These are phyloP conservation scores for Alaudala cheleensis DNA, from an alignment of 2,113 vertebrate genomes.

Conservation along the genomic window DNA sequence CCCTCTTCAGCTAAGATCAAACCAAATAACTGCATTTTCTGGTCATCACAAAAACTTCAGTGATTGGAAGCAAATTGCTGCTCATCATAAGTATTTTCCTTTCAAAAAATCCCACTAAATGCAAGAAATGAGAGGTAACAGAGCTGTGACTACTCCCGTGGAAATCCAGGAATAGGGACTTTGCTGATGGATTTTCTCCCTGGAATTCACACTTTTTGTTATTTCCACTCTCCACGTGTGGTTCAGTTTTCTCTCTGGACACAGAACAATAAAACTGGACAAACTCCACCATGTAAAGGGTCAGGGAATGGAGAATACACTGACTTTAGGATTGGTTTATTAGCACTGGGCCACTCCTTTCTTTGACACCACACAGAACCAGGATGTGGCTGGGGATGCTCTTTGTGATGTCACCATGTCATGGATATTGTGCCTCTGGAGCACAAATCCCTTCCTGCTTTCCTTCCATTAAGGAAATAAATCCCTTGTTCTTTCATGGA, in stretches of 20 bases:
- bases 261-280: background rate
- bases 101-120: background rate
- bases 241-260: background rate
- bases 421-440: background rate
- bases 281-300: background rate
- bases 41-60: background rate
- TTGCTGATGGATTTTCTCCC: background rate
- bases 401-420: fast-evolving
- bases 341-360: background rate
- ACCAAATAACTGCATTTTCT: background rate
- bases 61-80: background rate
- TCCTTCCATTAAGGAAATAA: background rate
- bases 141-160: background rate
- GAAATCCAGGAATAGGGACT: background rate
- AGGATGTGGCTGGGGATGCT: background rate
- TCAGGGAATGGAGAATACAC: background rate
- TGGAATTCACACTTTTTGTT: background rate
- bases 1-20: background rate
- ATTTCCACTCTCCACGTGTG: background rate
- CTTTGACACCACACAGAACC: background rate
- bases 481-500: background rate
- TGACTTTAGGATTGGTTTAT: background rate
- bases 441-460: background rate
- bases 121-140: background rate
- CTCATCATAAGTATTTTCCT: background rate